Conservation (phyloP, 2,113 vertebrate species). For the Lichenostomus cassidix region DNA sequence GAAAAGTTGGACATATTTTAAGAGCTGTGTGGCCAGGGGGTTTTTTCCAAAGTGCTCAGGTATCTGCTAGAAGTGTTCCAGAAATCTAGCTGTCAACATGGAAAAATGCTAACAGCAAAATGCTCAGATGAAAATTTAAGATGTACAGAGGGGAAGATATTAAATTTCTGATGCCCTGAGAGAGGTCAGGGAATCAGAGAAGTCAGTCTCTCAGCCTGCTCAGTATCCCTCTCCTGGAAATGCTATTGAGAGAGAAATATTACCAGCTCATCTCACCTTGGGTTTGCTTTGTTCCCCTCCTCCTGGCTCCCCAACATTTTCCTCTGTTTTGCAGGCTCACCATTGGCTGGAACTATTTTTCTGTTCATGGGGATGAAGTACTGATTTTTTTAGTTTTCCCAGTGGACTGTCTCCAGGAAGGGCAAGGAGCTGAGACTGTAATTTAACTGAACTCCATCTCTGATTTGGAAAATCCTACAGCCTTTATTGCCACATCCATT, state of each 20-base stretch:
- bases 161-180: not conserved
- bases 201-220: not conserved
- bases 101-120: slow-evolving; percentile 62
- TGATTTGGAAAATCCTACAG: not conserved
- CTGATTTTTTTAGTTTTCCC: not conserved
- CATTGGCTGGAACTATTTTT: not conserved
- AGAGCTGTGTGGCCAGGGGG: slow-evolving; percentile 31
- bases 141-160: not conserved
- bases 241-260: not conserved
- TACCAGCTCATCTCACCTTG: not conserved
- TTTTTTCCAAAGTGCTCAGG: slow-evolving; percentile 45
- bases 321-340: not conserved
- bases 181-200: not conserved
- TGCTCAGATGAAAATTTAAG: slow-evolving; percentile 12
- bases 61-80: slow-evolving; percentile 15
- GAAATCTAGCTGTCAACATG: slow-evolving; percentile 12
- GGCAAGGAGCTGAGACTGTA: not conserved
- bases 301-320: not conserved
- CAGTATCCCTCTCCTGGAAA: not conserved
- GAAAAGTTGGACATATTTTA: not conserved
- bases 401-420: not conserved
- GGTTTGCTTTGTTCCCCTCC: not conserved
- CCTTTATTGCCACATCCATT: not conserved
- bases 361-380: not conserved
- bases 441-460: not conserved